Evolutionary conservation across 2,888 invertebrate species (phyloP), one percentile per base, ranked within the genome.

Genomic region (Papilio protenor): DNA sequence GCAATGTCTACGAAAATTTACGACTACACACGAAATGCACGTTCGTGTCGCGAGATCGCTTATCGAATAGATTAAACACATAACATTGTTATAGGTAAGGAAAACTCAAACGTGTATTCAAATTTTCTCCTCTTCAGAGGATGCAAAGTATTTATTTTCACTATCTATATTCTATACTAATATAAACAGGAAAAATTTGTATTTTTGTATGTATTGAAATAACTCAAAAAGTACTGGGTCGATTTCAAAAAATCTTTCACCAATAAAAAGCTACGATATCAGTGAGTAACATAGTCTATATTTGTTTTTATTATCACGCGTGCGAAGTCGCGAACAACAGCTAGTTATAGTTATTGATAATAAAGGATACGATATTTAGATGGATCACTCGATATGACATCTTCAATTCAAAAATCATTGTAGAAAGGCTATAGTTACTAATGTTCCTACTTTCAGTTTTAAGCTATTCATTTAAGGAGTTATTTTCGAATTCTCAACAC

Each of bases 11-110:
- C 79, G 80, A 40, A 40, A 40, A 83, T 83, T 82, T 84, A 84
- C 83, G 83, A 81, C 82, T 79, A 79, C 80, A 81, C 84, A 81
- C 82, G 81, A 83, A 79, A 79, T 79, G 81, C 82, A 81, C 78
- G 81, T 78, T 83, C 84, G 84, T 84, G 84, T 81, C 74, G 77
- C 77, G 75, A 82, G 83, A 84, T 84, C 81, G 75, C 75, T 78
- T 80, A 84, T 84, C 84, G 81, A 75, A 79, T 79, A 73, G 78
- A 80, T 81, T 81, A 82, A 78, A 40, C 40, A 40, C 40, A 40
- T 40, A 40, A 64, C 40, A 64, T 64, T 8, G 6, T 33, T 33
- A 64, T 18, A 64, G 16, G 66, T 40, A 21, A 21, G 4, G 27
- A 45, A 45, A 69, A 40, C 8, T 8, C 40, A 40, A 16, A 11